Base-by-base conservation (phyloP, 2,113 vertebrate species). In the Rhea pennata region DNA sequence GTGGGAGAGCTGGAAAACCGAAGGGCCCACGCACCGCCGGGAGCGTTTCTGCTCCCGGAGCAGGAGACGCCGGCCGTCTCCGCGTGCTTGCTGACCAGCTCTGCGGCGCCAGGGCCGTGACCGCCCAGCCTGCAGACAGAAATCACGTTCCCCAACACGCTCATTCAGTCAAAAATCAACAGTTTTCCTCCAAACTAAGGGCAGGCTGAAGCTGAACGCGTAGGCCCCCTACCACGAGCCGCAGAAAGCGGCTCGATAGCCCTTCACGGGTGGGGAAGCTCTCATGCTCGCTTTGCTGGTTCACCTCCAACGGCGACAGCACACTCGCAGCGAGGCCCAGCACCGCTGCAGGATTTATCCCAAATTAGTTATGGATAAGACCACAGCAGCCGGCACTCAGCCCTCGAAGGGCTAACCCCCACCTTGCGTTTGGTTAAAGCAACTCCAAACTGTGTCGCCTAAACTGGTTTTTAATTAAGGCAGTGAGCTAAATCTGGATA, bases 21-120 rank as follows among this genome's bases (percentile, higher is more conserved):
- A 36, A 36, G 36, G 36, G 24, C 54, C 24, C 2, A 0, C 1
- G 24, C 40, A 36, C 26, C 75, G 33, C 7, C 21, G 42, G 59
- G 22, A 72, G 46, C 21, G 39, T 7, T 36, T 67, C 14, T 33
- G 27, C 33, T 19, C 26, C 0, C 1, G 15, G 58, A 17, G 10
- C 6, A 4, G 1, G 4, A 75, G 59, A 51, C 7, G 7, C 5
- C 11, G 17, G 31, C 4, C 21, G 12, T 9, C 77, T 69, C 64
- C n/a, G 21, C n/a, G 42, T 22, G 33, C 15, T 1, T 14, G 16
- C 36, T 36, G 36, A 12, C 26, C 33, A 36, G 17, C 31, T 65
- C 42, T 44, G 36, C 33, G 40, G 9, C 2, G 0, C 23, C 6
- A 1, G 8, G 22, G 19, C 44, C 0, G 0, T 7, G 10, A 36